Conservation (phyloP, 1,140 invertebrate genomes). For the Schlechtendalia chinensis region DNA sequence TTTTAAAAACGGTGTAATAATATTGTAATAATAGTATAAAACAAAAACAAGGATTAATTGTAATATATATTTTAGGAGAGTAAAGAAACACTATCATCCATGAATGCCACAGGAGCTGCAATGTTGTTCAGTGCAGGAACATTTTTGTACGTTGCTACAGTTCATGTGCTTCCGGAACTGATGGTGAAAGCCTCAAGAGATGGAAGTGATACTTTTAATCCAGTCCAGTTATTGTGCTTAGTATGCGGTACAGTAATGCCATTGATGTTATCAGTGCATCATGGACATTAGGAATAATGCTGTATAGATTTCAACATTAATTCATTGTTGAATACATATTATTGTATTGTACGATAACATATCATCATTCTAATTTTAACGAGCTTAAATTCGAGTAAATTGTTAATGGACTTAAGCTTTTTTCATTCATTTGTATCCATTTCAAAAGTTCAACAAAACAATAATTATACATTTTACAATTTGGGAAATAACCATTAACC, state of each 20-base stretch:
- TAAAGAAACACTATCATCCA: constrained; percentile 71
- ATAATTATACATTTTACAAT: too few relatives aligned
- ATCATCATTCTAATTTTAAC: too few relatives aligned
- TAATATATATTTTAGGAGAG: constrained; percentile 59
- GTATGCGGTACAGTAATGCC: constrained; percentile 84
- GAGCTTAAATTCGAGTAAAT: neutral
- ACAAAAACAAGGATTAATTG: too few relatives aligned
- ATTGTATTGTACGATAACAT: neutral
- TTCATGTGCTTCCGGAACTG: constrained; percentile 95
- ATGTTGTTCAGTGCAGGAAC: constrained; percentile 99
- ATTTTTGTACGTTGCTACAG: constrained; percentile 97
- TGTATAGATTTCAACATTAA: neutral
- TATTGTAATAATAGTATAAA: neutral
- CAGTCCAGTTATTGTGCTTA: constrained; percentile 77
- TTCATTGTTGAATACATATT: neutral
- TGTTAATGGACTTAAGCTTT: neutral
- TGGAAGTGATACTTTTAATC: constrained; percentile 60
- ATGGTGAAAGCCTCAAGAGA: constrained; percentile 57
- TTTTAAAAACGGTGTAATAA: too few relatives aligned
- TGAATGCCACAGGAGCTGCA: constrained; percentile 91
- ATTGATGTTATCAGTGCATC: constrained; percentile 81
- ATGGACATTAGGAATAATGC: constrained; percentile 72
- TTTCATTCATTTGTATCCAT: neutral
- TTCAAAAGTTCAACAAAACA: too few relatives aligned
- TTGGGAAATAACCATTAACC: neutral